Conservation (phyloP, 2,888 invertebrate genomes). For the Copidosoma aretas region DNA sequence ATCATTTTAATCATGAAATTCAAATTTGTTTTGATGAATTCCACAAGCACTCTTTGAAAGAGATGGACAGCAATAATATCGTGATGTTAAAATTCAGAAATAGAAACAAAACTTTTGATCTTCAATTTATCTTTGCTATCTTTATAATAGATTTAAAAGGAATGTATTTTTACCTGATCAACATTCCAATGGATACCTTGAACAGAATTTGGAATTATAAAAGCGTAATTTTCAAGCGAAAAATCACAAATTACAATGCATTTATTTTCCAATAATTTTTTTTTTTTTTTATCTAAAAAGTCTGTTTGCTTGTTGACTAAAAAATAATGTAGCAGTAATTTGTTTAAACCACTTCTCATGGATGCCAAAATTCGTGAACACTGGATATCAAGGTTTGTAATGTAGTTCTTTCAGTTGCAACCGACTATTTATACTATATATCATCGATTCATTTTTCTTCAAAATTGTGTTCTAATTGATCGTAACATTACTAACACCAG, state of each 20-base stretch:
- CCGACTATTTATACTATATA: too few species aligned
- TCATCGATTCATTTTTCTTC: too few species aligned
- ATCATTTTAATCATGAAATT: neutral
- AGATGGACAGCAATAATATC: neutral
- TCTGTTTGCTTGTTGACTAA: neutral
- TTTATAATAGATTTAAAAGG: neutral
- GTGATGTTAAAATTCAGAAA: slow-evolving; percentile 2
- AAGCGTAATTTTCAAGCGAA: too few species aligned
- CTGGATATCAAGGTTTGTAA: neutral
- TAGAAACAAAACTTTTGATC: slow-evolving; percentile 1
- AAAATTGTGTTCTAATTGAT: too few species aligned
- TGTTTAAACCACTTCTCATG: neutral
- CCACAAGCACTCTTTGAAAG: slow-evolving; percentile 5
- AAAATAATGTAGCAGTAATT: neutral
- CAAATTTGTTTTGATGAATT: neutral
- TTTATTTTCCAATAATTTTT: neutral
- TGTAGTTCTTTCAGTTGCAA: too few species aligned
- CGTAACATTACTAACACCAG: too few species aligned
- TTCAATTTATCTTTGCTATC: neutral
- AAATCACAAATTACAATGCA: too few species aligned
- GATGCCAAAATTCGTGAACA: neutral
- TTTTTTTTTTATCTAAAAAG: neutral
- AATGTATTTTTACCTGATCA: neutral
- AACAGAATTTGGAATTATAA: neutral
- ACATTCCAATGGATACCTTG: neutral